phyloP scores from a whole-genome alignment of 2,113 vertebrate species.

The Phodopus roborovskii region DNA sequence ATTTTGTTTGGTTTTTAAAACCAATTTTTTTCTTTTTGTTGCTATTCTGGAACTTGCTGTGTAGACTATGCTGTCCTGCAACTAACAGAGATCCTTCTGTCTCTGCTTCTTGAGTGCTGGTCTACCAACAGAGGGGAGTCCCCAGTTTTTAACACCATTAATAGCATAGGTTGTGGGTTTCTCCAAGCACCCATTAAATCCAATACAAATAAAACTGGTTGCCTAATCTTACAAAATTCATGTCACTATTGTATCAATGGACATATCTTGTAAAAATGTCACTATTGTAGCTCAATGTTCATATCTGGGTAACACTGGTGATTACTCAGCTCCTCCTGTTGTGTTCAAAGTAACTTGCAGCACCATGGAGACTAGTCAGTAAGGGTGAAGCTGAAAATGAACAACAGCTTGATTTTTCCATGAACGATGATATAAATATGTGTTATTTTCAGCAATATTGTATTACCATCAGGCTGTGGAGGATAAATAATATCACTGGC shows the following conservation, averaged over 20 bases:
- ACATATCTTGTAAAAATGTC: not conserved
- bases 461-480: not conserved
- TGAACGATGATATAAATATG: not conserved
- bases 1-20: not conserved
- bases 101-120: not conserved
- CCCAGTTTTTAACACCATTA: not conserved
- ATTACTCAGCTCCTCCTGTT: not conserved
- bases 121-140: not conserved
- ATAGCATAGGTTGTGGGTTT: not conserved
- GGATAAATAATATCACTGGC: not conserved
- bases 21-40: not conserved
- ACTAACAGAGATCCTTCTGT: not conserved
- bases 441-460: not conserved
- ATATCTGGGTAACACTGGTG: not conserved
- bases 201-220: not conserved
- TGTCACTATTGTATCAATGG: not conserved
- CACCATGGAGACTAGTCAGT: not conserved
- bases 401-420: not conserved
- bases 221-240: not conserved
- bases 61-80: not conserved
- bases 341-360: not conserved
- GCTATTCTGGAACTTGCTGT: not conserved
- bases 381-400: not conserved
- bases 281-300: not conserved
- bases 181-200: not conserved